A percentile compares a stretch with the other conserved stretches of the same genome.
These are phyloP conservation scores for Drosophila neonasuta DNA, from an alignment of 2,888 invertebrate genomes.

Conservation along the genomic window DNA sequence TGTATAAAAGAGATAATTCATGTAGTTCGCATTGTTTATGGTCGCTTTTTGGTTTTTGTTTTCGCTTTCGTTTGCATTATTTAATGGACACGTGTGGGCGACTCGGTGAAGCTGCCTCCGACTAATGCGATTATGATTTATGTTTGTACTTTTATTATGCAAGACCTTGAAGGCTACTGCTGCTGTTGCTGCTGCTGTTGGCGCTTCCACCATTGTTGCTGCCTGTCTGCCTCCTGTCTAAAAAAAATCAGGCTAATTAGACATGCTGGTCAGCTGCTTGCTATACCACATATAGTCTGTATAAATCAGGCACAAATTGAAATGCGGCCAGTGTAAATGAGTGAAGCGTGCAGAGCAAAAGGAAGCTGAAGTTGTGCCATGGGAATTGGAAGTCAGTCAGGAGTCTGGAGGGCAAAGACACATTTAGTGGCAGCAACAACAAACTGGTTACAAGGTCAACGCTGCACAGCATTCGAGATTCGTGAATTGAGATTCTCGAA, in stretches of 20 bases:
- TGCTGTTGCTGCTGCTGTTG: slow-evolving; percentile 5
- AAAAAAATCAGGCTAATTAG: slow-evolving; percentile 60
- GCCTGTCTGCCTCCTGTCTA: slow-evolving; percentile 37
- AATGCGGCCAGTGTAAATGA: slow-evolving; percentile 41
- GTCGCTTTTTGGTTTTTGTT: background rate
- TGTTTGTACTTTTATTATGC: slow-evolving; percentile 38
- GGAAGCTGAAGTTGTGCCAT: slow-evolving; percentile 5
- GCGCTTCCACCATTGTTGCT: slow-evolving; percentile 10
- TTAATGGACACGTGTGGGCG: slow-evolving; percentile 61
- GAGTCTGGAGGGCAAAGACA: slow-evolving; percentile 43
- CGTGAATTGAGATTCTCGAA: slow-evolving; percentile 37
- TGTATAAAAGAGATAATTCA: slow-evolving; percentile 57
- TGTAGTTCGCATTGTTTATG: slow-evolving; percentile 18
- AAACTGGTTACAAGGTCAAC: slow-evolving; percentile 56
- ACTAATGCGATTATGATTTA: slow-evolving; percentile 74
- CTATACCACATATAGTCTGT: slow-evolving; percentile 29
- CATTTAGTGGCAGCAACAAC: slow-evolving; percentile 29
- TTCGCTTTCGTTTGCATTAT: slow-evolving; percentile 10
- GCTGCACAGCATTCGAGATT: slow-evolving; percentile 10
- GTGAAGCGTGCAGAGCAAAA: slow-evolving; percentile 14
- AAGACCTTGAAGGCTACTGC: slow-evolving; percentile 54
- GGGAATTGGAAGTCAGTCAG: slow-evolving; percentile 2
- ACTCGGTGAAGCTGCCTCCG: slow-evolving; percentile 29
- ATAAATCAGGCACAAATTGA: slow-evolving; percentile 52
- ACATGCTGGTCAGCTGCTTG: slow-evolving; percentile 54